Evolutionary conservation across 2,888 invertebrate species (phyloP).

Genomic region (Chalcosyrphus nemorum): DNA sequence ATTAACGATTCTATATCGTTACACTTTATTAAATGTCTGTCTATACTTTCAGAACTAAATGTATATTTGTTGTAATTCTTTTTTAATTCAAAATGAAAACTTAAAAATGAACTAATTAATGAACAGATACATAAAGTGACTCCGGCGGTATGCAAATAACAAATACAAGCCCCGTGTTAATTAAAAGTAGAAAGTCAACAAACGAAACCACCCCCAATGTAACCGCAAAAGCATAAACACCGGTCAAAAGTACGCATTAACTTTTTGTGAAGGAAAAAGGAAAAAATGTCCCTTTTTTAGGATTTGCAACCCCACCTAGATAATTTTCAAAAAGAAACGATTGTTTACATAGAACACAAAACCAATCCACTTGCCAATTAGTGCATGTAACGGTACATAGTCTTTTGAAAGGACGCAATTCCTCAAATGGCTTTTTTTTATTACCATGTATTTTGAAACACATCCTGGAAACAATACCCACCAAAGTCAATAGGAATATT

Average conservation of each 20-base stretch:
- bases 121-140: background rate
- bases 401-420: conserved; percentile 16
- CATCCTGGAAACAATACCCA: background rate
- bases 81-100: background rate
- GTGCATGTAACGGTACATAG: conserved; percentile 32
- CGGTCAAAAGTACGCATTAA: background rate
- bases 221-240: conserved; percentile 13
- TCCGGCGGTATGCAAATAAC: background rate
- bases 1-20: no score
- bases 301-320: background rate
- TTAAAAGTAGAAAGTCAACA: conserved; percentile 19
- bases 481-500: conserved; percentile 29
- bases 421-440: no score
- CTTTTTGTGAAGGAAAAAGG: background rate
- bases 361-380: conserved; percentile 40
- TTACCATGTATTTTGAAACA: no score
- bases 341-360: background rate
- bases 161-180: conserved; percentile 19
- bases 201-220: background rate
- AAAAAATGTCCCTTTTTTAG: background rate
- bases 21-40: no score
- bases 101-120: background rate
- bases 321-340: background rate
- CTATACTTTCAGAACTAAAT: no score
- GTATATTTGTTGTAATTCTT: no score